Base-by-base conservation (phyloP, 2,113 vertebrate genomes). In the Serilophus lunatus region DNA sequence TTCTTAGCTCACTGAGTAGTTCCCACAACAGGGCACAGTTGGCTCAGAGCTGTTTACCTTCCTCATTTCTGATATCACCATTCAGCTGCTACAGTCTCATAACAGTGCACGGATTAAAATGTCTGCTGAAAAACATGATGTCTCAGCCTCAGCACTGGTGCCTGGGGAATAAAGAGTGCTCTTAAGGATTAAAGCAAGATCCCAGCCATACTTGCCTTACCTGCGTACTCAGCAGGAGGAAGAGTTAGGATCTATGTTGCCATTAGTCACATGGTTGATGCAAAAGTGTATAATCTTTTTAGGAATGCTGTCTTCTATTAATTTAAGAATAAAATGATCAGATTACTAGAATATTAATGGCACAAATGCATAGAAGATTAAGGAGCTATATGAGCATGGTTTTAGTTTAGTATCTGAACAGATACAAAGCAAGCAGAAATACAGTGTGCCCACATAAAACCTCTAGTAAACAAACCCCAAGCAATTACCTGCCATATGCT, bases 251-350 rank as follows among this genome's bases (percentile, higher is more conserved):
- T 31, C 80, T 77, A 0, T 47, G 7, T 29, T 45, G 38, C 66
- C 35, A 7, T 79, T 24, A 80, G 44, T 86, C 75, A 88, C 17
- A 5, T 7, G 24, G 76, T 35, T 86, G 60, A 81, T 71, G 64
- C 12, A 70, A 63, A 92, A 77, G 15, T 10, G 33, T 40, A 59
- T 74, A 59, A 92, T 70, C 79, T 54, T 81, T 86, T 90, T 66
- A 92, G 60, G 60, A 92, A 92, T 64, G 51, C 40, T 86, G 82
- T 63, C 44, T 69, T 83, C 79, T 93, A 78, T 92, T 95, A 87
- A 95, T 95, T 93, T 83, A 78, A 63, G 36, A 66, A 47, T 69
- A 75, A 33, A 44, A 29, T 19, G 36, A 93, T 90, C 36, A 57
- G 61, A 82, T 91, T 89, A 87, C 68, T 82, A 47, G 40, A 89